phyloP scores from a whole-genome alignment of 2,113 vertebrate species.

The Trematocara unimaculatum region DNA sequence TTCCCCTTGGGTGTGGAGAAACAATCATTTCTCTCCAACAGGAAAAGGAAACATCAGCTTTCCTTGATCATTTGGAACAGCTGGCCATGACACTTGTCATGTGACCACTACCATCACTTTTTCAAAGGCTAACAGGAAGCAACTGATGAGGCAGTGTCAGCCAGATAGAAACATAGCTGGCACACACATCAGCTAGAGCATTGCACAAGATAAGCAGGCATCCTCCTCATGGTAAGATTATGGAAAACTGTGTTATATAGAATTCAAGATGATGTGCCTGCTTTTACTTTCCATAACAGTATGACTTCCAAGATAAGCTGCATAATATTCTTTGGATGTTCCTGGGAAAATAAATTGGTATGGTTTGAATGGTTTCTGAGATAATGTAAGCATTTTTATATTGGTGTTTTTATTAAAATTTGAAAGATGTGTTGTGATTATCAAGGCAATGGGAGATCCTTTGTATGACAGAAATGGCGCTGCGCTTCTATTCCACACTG shows the following conservation, averaged over 20 bases:
- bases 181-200: not conserved
- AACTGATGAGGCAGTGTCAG: conserved; percentile 2
- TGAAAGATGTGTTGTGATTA: not conserved
- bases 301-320: not conserved
- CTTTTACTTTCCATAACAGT: not conserved
- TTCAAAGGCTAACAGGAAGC: conserved; percentile 39
- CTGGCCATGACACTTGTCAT: conserved; percentile 3
- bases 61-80: conserved; percentile 13
- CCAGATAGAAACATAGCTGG: not conserved
- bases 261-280: not conserved
- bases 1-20: not conserved
- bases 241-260: not conserved
- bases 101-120: conserved; percentile 5
- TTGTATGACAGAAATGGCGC: not conserved
- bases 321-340: not conserved
- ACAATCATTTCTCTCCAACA: not conserved
- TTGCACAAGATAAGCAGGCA: not conserved
- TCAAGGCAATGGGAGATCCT: not conserved
- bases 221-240: not conserved
- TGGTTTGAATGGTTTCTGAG: not conserved
- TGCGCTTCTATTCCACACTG: not conserved
- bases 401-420: not conserved
- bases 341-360: not conserved
- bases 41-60: conserved; percentile 33
- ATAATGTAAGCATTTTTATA: not conserved